phyloP scores from a whole-genome alignment of 2,797 vertebrate genomes.

The Gallirallus australis region DNA sequence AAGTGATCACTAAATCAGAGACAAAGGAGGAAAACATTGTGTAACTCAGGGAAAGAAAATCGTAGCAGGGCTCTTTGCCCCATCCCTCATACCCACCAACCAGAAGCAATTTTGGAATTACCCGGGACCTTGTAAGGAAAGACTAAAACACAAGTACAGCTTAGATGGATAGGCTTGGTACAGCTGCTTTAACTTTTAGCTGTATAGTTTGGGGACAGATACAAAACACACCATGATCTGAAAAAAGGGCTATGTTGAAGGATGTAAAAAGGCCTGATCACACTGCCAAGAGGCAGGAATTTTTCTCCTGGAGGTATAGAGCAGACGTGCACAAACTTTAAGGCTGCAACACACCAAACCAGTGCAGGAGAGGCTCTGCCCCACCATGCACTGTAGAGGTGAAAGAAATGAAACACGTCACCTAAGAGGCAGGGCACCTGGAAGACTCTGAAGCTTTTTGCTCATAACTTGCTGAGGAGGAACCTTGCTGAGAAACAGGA shows the following conservation, averaged over 20 bases:
- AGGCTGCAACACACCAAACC: not conserved
- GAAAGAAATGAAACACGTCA: not conserved
- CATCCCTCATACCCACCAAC: not conserved
- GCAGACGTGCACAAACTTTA: not conserved
- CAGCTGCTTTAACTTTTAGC: not conserved
- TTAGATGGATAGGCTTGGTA: not conserved
- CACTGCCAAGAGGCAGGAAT: not conserved
- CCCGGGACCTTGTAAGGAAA: not conserved
- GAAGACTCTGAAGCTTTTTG: not conserved
- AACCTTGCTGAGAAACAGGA: not conserved
- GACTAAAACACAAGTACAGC: not conserved
- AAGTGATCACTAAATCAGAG: not conserved
- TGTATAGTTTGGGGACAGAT: not conserved
- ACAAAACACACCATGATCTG: not conserved
- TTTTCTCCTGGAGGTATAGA: not conserved
- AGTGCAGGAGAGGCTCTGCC: not conserved
- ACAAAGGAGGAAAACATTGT: not conserved
- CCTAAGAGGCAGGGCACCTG: not conserved
- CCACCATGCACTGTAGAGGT: not conserved
- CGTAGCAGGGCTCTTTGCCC: not conserved
- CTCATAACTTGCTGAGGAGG: not conserved
- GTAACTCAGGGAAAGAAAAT: not conserved
- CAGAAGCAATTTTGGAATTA: not conserved
- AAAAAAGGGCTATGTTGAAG: not conserved
- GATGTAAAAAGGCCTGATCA: not conserved